phyloP scores from a whole-genome alignment of 2,888 invertebrate species.

The Hydroisotoma schaefferi region DNA sequence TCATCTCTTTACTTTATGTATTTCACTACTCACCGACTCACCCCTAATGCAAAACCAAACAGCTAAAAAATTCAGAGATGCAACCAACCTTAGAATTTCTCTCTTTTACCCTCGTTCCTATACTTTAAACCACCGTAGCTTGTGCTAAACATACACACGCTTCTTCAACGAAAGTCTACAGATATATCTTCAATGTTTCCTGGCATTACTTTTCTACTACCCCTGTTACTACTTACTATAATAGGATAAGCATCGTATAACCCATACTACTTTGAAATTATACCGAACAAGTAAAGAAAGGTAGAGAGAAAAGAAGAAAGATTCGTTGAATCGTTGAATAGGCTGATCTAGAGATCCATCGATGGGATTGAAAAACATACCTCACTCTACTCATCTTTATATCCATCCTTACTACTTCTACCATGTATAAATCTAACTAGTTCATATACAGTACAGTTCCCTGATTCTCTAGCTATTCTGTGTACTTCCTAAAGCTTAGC shows the following conservation, averaged over 20 bases:
- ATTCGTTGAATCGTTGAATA: constrained; percentile 7
- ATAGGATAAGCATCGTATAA: neutral
- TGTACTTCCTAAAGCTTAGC: too few relatives aligned
- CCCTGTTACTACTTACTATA: neutral
- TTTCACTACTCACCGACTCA: too few relatives aligned
- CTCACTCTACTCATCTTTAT: too few relatives aligned
- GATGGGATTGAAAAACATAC: constrained; percentile 10
- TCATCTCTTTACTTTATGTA: too few relatives aligned
- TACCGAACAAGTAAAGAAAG: neutral
- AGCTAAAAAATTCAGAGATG: constrained; percentile 35
- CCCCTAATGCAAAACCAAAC: constrained; percentile 48
- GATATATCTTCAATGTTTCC: too few relatives aligned
- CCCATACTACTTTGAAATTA: neutral
- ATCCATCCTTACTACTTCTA: too few relatives aligned
- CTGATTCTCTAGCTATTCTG: too few relatives aligned
- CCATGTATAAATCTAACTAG: too few relatives aligned
- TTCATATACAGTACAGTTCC: too few relatives aligned
- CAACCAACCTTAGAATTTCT: neutral
- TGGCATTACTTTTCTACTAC: too few relatives aligned
- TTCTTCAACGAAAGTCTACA: too few relatives aligned
- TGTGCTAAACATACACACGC: too few relatives aligned
- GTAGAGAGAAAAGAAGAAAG: constrained; percentile 1
- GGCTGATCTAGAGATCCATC: neutral
- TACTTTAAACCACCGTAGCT: neutral
- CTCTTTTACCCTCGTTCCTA: neutral